A percentile compares a stretch with the other conserved stretches of the same genome.
Conservation (phyloP, 2,797 vertebrate species). For the Amazona ochrocephala region DNA sequence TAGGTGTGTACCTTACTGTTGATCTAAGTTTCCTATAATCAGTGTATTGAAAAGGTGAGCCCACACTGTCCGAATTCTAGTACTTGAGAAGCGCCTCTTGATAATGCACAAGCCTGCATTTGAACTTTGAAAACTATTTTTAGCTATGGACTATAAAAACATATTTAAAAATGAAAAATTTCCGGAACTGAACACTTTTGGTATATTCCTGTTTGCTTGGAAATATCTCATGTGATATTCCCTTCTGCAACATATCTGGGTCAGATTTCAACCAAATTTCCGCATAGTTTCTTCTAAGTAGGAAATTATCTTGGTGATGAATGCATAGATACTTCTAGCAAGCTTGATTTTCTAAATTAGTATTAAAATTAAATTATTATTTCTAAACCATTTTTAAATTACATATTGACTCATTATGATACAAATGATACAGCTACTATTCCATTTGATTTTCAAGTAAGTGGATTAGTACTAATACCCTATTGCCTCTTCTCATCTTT, state of each 20-base stretch:
- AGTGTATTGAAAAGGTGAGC: not conserved
- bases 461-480: not conserved
- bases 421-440: not conserved
- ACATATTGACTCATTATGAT: not conserved
- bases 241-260: not conserved
- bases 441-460: not conserved
- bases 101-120: not conserved
- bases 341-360: not conserved
- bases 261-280: not conserved
- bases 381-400: not conserved
- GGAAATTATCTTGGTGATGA: not conserved
- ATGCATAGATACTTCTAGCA: not conserved
- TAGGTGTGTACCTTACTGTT: not conserved
- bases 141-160: not conserved
- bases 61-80: not conserved
- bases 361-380: not conserved
- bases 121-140: not conserved
- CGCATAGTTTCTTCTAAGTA: not conserved
- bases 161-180: not conserved
- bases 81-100: not conserved
- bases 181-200: not conserved
- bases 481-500: not conserved
- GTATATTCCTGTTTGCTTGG: not conserved
- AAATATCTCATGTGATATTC: not conserved
- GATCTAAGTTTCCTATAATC: not conserved